Base-by-base conservation (phyloP, 2,113 vertebrate species). In the Benitochromis conjunctus region DNA sequence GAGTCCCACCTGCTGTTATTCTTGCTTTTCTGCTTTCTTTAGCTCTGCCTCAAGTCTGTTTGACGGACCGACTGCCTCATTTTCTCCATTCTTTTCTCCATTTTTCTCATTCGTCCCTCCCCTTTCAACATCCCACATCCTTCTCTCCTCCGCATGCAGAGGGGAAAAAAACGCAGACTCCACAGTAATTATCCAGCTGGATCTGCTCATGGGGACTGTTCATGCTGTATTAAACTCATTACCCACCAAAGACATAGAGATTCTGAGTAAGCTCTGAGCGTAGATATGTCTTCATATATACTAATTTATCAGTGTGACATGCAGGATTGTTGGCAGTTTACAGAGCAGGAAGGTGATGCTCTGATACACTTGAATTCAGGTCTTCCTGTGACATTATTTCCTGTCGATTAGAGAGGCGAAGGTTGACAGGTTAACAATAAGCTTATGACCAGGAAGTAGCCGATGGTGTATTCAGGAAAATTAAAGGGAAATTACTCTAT, bases 41-140 rank as follows among this genome's bases (percentile, higher is more conserved):
- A 74, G 84, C 82, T 83, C 82, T 80, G 38, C 24, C n/a, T 85
- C 11, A 10, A 60, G 79, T 85, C 64, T 62, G 82, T 81, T 79
- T 78, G 34, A 43, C 82, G 55, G 57, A 87, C 83, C 1, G 34
- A 56, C 81, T 85, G 82, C 85, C 83, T 91, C 86, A 74, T 83
- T 93, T 89, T 93, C 91, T 89, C 89, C 93, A 86, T 91, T 89
- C 84, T 89, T 92, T 79, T 84, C 86, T 84, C 88, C 26, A 64
- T 88, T 82, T 86, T 80, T 92, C 86, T 89, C 86, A 89, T 93
- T 83, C 87, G 71, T 74, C 83, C 84, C 86, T 58, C 88, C 86
- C 55, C 87, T 89, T 86, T 87, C 80, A 89, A 86, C 83, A 91
- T 91, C 91, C 91, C 89, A 94, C 91, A 94, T 93, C 92, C 91